Percentiles rank a stretch among this genome's conserved stretches.
phyloP scores from a whole-genome alignment of 2,797 vertebrate species.

The Acanthurus lineatus region DNA sequence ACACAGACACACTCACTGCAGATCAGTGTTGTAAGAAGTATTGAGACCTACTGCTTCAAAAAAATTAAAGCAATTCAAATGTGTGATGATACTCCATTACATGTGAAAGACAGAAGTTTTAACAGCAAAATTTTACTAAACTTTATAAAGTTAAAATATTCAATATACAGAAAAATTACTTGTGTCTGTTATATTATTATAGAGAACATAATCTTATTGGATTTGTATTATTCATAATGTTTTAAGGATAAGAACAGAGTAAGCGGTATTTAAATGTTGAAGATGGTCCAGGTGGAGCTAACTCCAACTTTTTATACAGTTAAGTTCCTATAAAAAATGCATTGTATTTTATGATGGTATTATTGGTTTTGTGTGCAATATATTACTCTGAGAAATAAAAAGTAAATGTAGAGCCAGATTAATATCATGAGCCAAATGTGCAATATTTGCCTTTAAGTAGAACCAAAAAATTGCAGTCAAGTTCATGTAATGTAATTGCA shows the following conservation, averaged over 20 bases:
- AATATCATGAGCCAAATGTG: background rate
- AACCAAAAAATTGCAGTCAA: background rate
- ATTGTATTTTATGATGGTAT: background rate
- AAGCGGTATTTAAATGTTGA: background rate
- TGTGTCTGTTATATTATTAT: too few relatives aligned
- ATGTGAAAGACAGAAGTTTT: background rate
- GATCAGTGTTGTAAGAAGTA: background rate
- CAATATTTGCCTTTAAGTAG: background rate
- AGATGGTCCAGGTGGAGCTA: background rate
- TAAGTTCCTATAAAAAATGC: background rate
- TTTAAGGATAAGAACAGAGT: background rate
- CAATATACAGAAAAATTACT: background rate
- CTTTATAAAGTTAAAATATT: too few relatives aligned
- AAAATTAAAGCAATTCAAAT: background rate
- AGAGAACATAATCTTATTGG: background rate
- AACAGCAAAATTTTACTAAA: background rate
- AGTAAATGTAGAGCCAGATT: background rate
- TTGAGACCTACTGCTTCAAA: background rate
- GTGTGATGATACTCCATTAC: background rate
- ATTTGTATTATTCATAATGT: background rate
- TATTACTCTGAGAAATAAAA: background rate
- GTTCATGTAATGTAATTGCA: too few relatives aligned
- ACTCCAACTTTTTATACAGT: background rate
- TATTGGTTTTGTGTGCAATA: background rate
- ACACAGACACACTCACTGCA: background rate